These are phyloP conservation scores for Psix sp. DNA, from an alignment of 1,140 invertebrate species.

Conservation along the genomic window DNA sequence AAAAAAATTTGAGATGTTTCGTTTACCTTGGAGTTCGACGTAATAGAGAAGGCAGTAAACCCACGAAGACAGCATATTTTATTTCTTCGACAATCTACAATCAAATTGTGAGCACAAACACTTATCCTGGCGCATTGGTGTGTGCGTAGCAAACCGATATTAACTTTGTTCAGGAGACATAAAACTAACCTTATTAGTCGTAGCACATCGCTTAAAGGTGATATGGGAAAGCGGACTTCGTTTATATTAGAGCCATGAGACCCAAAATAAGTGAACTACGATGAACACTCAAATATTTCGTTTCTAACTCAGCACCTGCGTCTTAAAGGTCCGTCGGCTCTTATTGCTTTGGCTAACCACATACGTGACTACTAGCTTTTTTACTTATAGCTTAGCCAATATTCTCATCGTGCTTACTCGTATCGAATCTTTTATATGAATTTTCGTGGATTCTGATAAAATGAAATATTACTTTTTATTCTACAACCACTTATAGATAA, in stretches of 20 bases:
- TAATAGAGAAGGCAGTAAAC: conserved; percentile 59
- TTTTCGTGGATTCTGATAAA: too few species aligned
- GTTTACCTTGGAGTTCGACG: conserved; percentile 16
- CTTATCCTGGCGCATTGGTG: conserved; percentile 37
- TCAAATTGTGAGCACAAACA: conserved; percentile 44
- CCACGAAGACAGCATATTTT: conserved; percentile 52
- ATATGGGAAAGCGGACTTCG: conserved; percentile 50
- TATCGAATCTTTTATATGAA: too few species aligned
- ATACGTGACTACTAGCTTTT: conserved; percentile 46
- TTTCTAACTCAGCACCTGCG: conserved; percentile 54
- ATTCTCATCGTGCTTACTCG: conserved; percentile 25
- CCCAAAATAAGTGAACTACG: conserved; percentile 33
- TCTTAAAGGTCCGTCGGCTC: conserved; percentile 45
- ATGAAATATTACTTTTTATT: too few species aligned
- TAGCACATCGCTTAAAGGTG: conserved; percentile 58
- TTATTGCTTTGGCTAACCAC: conserved; percentile 49
- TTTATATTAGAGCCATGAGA: conserved; percentile 55
- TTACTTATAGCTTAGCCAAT: conserved; percentile 32
- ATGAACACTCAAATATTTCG: conserved; percentile 45
- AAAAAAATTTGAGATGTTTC: conserved; percentile 27
- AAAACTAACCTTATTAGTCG: conserved; percentile 62
- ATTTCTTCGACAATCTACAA: conserved; percentile 49
- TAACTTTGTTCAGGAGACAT: conserved; percentile 60
- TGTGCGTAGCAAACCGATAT: conserved; percentile 54
- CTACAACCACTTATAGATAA: too few species aligned